phyloP scores from a whole-genome alignment of 2,113 vertebrate genomes.

The Semnornis frantzii region DNA sequence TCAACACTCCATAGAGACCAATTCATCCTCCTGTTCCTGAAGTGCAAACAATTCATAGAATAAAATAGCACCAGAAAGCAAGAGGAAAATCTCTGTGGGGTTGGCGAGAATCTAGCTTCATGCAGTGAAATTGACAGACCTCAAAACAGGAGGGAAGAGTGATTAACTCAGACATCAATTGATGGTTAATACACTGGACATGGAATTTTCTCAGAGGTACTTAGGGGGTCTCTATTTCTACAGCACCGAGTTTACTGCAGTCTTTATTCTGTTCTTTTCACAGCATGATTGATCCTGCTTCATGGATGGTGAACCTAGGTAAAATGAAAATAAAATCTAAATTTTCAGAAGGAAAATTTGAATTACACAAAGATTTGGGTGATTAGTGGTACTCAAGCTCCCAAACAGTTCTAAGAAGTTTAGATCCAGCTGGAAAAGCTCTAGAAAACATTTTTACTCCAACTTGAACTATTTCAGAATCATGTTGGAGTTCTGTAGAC shows the following conservation, averaged over 20 bases:
- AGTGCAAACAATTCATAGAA: constrained; percentile 55
- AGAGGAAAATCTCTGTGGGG: constrained; percentile 33
- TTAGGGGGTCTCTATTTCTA: neutral
- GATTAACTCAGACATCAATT: neutral
- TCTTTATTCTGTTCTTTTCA: neutral
- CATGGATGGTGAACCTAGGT: neutral
- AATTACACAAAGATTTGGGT: neutral
- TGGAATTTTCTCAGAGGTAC: neutral
- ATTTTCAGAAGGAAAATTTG: neutral
- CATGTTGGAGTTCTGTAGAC: no score
- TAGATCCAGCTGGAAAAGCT: neutral
- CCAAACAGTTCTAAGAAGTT: neutral
- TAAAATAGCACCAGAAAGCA: neutral
- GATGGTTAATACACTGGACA: neutral
- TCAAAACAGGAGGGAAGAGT: constrained; percentile 16
- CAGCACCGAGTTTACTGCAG: neutral
- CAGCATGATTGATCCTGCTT: neutral
- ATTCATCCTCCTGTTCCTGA: constrained; percentile 54
- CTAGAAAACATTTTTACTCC: neutral
- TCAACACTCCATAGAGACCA: constrained; percentile 16
- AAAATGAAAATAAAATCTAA: neutral
- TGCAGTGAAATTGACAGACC: neutral
- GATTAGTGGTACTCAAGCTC: neutral
- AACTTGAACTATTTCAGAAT: neutral
- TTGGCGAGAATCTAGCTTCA: constrained; percentile 9